Conservation (phyloP, 35 echinoderm and acorn worm species). For the Ophioderma brevispina region DNA sequence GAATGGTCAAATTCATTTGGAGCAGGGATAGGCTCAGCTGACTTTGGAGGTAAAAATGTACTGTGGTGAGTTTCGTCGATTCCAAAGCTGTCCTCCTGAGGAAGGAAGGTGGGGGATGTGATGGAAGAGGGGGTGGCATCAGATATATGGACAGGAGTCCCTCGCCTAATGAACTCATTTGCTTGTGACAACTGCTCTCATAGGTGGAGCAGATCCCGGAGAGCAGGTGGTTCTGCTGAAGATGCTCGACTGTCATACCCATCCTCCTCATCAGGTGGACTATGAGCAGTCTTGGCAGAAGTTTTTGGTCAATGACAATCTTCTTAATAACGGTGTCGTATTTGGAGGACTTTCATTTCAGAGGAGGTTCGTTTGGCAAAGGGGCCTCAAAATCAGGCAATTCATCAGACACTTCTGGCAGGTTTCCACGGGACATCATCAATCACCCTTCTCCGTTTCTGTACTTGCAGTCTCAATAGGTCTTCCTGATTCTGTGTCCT, state of each 20-base stretch:
- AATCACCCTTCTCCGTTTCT: neutral
- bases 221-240: conserved; percentile 3
- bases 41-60: neutral
- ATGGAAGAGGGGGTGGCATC: conserved; percentile 37
- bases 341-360: too few species aligned
- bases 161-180: neutral
- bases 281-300: neutral
- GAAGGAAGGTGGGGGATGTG: conserved; percentile 28
- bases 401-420: conserved; percentile 6
- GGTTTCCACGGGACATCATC: conserved; percentile 42
- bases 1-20: too few species aligned
- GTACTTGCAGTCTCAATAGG: conserved; percentile 31
- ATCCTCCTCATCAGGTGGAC: neutral
- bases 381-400: neutral
- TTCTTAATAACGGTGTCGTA: conserved; percentile 12
- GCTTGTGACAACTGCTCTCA: neutral
- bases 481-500: neutral
- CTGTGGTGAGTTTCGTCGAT: neutral
- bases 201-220: neutral
- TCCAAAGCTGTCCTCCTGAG: neutral
- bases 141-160: conserved; percentile 12
- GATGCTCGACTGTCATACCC: neutral
- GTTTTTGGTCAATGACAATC: conserved; percentile 7
- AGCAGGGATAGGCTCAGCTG: too few species aligned
- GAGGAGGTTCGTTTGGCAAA: neutral